Base-by-base conservation (phyloP, 2,113 vertebrate genomes). In the Centropus bengalensis region DNA sequence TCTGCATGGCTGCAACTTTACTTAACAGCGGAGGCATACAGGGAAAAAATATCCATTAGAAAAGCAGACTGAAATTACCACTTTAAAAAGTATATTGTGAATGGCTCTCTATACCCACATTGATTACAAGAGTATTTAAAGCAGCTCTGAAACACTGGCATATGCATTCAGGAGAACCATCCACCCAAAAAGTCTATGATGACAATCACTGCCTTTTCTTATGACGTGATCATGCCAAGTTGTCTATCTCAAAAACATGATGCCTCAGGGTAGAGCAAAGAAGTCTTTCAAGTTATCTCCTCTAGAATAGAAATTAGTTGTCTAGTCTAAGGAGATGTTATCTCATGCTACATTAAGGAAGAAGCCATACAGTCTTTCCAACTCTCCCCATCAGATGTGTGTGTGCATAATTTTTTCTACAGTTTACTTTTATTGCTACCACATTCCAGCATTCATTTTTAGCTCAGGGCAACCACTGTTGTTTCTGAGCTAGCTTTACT, bases 391-490 rank as follows among this genome's bases (percentile, higher is more conserved):
- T 95, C 55, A 85, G 79, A 93, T 90, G 86, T 78, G 68, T 88
- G 90, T 86, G 76, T 91, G 83, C 58, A 63, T 71, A 86, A 90
- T 93, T 95, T 91, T 91, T 91, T 93, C 94, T 91, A 82, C 92
- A 94, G 85, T 96, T 96, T 95, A 93, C 93, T 95, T 95, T 89
- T 94, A 96, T 87, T 95, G 90, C 92, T 90, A 90, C 80, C 86
- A 94, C 95, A 88, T 88, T 91, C 80, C 92, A 94, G 69, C 64
- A 90, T 58, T 93, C 85, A 73, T 67, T 90, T 95, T 88, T 93
- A 95, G 92, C 96, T 96, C 91, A 94, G 82, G 91, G 94, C 96
- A 96, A 93, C 86, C 91, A 81, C 76, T 81, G 96, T 91, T 91
- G 76, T 93, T 94, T 96, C 73, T 88, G 64, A 96, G 56, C 56